Conservation (phyloP, 2,113 vertebrate species). For the Hemichromis elongatus region DNA sequence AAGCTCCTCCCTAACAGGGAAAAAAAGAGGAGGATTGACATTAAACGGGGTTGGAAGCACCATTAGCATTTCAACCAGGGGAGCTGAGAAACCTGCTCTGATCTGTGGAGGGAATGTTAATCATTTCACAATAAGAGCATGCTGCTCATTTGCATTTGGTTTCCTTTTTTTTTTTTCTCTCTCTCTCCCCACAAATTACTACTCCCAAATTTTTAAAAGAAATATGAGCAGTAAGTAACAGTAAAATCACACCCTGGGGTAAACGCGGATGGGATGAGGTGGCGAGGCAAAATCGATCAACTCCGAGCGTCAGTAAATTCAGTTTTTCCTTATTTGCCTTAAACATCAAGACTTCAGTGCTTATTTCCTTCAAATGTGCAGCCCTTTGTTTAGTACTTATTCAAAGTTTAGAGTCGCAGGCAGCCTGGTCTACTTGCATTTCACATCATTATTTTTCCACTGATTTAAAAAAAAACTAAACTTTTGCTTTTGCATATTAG, state of each 20-base stretch:
- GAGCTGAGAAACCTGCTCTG: slow-evolving; percentile 61
- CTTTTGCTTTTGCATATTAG: neutral
- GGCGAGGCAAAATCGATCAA: neutral
- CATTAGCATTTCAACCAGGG: slow-evolving; percentile 75
- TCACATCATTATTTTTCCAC: neutral
- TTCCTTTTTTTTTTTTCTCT: neutral
- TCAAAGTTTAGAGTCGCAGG: neutral
- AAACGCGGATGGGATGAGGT: neutral
- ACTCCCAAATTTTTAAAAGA: neutral
- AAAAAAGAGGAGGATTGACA: slow-evolving; percentile 55
- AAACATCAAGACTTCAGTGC: neutral
- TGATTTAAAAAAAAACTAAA: neutral
- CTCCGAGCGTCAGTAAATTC: neutral
- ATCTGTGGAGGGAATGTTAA: slow-evolving; percentile 72
- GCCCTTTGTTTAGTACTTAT: neutral
- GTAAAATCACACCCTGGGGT: neutral
- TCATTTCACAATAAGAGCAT: slow-evolving; percentile 57
- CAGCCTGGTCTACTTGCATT: neutral
- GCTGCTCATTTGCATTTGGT: slow-evolving; percentile 50
- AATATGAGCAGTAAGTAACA: neutral
- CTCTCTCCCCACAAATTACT: neutral
- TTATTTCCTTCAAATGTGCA: neutral
- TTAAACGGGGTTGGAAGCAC: slow-evolving; percentile 57
- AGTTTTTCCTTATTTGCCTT: neutral
- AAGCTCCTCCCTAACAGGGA: slow-evolving; percentile 36